A percentile compares a stretch with the other conserved stretches of the same genome.
These are phyloP conservation scores for Phrynocephalus vlangalii DNA, from an alignment of 2,797 vertebrate species.

Conservation along the genomic window DNA sequence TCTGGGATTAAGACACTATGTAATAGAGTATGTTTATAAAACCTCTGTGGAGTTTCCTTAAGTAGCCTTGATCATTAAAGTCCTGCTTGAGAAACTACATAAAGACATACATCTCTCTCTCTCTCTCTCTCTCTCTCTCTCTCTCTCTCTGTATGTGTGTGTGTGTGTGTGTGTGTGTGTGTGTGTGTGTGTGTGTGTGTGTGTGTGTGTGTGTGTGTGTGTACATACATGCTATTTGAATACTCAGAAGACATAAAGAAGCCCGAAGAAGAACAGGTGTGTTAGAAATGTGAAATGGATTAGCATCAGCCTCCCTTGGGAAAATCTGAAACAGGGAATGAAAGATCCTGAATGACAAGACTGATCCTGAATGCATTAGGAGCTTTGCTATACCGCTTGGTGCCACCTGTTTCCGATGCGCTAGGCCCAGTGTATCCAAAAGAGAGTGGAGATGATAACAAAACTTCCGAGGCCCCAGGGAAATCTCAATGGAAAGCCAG, in stretches of 20 bases:
- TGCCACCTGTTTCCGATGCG: slow-evolving; percentile 68
- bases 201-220: not conserved
- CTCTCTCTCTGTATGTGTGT: too few species aligned
- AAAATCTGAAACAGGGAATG: slow-evolving; percentile 82
- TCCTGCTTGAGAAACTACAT: slow-evolving; percentile 70
- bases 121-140: too few species aligned
- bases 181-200: slow-evolving; percentile 18
- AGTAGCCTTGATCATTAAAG: slow-evolving; percentile 73
- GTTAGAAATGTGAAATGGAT: slow-evolving; percentile 83
- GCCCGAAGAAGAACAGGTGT: slow-evolving; percentile 79
- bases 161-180: slow-evolving; percentile 12
- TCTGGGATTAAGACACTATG: not conserved
- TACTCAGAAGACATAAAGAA: slow-evolving; percentile 79
- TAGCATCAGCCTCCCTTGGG: slow-evolving; percentile 82
- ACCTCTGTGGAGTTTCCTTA: slow-evolving; percentile 58
- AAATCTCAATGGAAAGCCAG: slow-evolving; percentile 61
- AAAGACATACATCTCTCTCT: slow-evolving; percentile 63
- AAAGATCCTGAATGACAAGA: slow-evolving; percentile 81
- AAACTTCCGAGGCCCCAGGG: slow-evolving; percentile 70
- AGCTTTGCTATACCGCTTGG: slow-evolving; percentile 72
- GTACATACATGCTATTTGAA: slow-evolving; percentile 60
- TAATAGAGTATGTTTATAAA: not conserved
- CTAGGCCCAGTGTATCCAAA: slow-evolving; percentile 57
- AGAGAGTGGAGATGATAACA: slow-evolving; percentile 66
- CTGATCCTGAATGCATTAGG: slow-evolving; percentile 80